A percentile compares a stretch with the other conserved stretches of the same genome.
Evolutionary conservation across 2,888 invertebrate genomes (phyloP).

Genomic region (Caenorhabditis sp.): DNA sequence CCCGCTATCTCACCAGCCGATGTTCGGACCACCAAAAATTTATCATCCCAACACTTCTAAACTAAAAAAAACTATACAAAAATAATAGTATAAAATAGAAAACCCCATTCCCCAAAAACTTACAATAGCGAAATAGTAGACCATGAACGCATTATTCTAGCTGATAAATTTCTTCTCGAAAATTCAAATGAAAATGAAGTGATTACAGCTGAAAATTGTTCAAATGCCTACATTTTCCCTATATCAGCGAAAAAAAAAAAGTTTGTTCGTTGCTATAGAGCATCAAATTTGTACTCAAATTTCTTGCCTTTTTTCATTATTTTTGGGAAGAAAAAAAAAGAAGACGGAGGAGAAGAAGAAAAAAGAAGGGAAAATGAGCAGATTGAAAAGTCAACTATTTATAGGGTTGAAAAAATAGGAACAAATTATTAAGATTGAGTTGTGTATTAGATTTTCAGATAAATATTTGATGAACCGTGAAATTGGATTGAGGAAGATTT

Average conservation of each 20-base stretch:
- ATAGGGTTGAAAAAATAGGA: conserved; percentile 1
- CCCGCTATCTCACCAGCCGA: no score
- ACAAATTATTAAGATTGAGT: conserved; percentile 1
- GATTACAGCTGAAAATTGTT: conserved; percentile 2
- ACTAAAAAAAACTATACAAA: no score
- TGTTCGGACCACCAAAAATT: no score
- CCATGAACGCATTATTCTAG: conserved; percentile 13
- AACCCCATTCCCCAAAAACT: conserved; percentile 7
- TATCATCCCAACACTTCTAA: no score
- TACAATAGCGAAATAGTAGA: conserved; percentile 31
- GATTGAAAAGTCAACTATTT: background rate
- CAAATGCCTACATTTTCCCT: background rate
- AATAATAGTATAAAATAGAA: background rate
- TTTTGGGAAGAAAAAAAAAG: background rate
- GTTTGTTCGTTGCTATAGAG: background rate
- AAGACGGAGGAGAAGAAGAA: background rate
- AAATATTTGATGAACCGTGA: background rate
- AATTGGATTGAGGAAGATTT: background rate
- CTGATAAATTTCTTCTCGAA: background rate
- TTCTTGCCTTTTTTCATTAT: background rate
- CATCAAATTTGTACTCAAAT: background rate
- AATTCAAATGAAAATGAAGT: background rate
- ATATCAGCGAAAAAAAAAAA: background rate
- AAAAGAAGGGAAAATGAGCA: conserved; percentile 3
- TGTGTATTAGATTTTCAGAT: background rate